These are phyloP conservation scores for Eupithecia inturbata DNA, from an alignment of 2,888 invertebrate genomes.

Conservation along the genomic window DNA sequence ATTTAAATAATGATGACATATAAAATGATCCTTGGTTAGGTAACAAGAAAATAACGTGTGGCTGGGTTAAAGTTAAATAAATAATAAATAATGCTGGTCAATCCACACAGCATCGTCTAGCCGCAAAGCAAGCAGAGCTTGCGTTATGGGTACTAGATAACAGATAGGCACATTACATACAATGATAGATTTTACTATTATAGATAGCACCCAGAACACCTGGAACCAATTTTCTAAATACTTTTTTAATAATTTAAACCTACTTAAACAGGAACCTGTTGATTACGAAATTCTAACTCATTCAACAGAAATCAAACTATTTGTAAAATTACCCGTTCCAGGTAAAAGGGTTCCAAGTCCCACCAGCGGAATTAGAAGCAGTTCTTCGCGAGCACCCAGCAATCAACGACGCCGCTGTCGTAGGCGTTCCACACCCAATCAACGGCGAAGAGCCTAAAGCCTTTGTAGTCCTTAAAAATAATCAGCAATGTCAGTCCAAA, in stretches of 20 bases:
- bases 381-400: constrained; percentile 89
- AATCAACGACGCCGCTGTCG: constrained; percentile 92
- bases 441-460: constrained; percentile 92
- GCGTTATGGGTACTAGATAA: not conserved
- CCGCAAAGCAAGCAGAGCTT: not conserved
- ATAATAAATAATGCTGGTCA: not conserved
- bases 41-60: not conserved
- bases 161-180: not conserved
- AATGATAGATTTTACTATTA: not conserved
- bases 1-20: not conserved
- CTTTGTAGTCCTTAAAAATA: constrained; percentile 84
- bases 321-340: constrained; percentile 42
- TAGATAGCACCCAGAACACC: not conserved
- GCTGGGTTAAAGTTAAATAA: not conserved
- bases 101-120: not conserved
- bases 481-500: constrained; percentile 63
- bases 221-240: too few species aligned
- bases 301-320: not conserved
- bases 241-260: too few species aligned
- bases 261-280: too few species aligned
- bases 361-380: constrained; percentile 95
- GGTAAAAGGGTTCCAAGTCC: constrained; percentile 91
- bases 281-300: too few species aligned
- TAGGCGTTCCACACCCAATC: constrained; percentile 88
- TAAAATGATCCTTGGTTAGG: not conserved